Percentiles rank a stretch among this genome's conserved stretches.
These are phyloP conservation scores for Platichthys stellatus DNA, from an alignment of 2,113 vertebrate species.

Conservation along the genomic window DNA sequence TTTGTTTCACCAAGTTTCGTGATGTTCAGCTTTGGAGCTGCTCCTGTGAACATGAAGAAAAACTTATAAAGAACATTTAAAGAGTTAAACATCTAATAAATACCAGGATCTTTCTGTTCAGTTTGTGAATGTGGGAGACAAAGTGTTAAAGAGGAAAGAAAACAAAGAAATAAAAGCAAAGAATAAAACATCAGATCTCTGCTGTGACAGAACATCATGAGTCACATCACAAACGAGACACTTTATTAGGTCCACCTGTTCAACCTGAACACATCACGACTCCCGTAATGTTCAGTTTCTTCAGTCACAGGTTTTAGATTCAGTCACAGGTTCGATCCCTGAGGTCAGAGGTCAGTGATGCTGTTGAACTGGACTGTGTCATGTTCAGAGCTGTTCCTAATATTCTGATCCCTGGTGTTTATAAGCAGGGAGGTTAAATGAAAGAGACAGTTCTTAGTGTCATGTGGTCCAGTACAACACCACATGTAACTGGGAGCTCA, in stretches of 20 bases:
- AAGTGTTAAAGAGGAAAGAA: too few relatives aligned
- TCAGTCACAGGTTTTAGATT: too few relatives aligned
- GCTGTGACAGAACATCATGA: background rate
- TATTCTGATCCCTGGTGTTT: background rate
- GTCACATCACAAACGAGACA: too few relatives aligned
- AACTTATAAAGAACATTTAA: background rate
- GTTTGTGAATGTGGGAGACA: too few relatives aligned
- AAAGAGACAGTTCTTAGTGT: background rate
- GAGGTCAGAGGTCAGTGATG: too few relatives aligned
- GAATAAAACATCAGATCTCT: background rate
- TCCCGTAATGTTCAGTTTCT: too few relatives aligned
- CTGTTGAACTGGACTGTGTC: too few relatives aligned
- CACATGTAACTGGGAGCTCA: background rate
- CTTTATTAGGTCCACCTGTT: too few relatives aligned
- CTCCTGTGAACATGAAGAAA: background rate
- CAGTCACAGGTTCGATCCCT: too few relatives aligned
- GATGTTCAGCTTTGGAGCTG: background rate
- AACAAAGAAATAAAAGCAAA: background rate
- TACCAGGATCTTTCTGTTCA: background rate
- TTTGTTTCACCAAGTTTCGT: fast-evolving
- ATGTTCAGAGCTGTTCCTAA: background rate
- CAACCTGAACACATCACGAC: too few relatives aligned
- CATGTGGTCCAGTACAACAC: background rate
- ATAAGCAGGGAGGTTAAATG: too few relatives aligned
- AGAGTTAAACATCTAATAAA: background rate